Evolutionary conservation across 1,140 invertebrate genomes (phyloP).

Genomic region (honey bee (Apis mellifera)): Amel_HAv3.1 CM009940.2:11578501-11579000

Average conservation of each 20-base stretch:
- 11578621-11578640: neutral
- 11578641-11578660: neutral
- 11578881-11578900: conserved; percentile 61
- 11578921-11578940: conserved; percentile 77
- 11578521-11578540: conserved; percentile 32
- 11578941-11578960: conserved; percentile 67
- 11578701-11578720: neutral
- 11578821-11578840: conserved; percentile 64
- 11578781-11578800: conserved; percentile 8
- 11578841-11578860: conserved; percentile 58
- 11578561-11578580: neutral
- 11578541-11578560: conserved; percentile 58
- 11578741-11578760: conserved; percentile 30
- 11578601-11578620: neutral
- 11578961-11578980: conserved; percentile 71
- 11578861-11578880: neutral
- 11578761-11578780: conserved; percentile 43
- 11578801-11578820: conserved; percentile 54
- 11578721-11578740: neutral
- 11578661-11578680: neutral
- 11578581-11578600: no score
- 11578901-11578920: conserved; percentile 73
- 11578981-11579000: conserved; percentile 59
- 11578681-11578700: neutral
- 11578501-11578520: conserved; percentile 48